Percentiles rank a stretch among this genome's conserved stretches.
Conservation (phyloP, 2,888 invertebrate genomes). For the Linnaemya vulpina region DNA sequence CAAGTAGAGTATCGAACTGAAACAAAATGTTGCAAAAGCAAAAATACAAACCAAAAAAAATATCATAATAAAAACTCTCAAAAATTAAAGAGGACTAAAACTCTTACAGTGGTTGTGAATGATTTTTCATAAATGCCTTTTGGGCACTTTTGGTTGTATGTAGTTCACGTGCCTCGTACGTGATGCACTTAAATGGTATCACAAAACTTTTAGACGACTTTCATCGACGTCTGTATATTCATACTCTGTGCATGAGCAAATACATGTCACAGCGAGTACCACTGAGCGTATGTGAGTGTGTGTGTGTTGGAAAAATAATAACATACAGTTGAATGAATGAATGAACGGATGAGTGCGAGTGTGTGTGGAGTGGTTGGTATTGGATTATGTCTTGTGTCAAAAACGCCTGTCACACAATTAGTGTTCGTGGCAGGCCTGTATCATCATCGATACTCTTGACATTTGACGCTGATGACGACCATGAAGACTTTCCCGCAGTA, state of each 20-base stretch:
- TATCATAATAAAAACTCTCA: neutral
- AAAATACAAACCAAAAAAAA: no score
- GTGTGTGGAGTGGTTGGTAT: constrained; percentile 52
- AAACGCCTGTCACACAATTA: constrained; percentile 69
- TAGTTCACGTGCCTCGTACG: constrained; percentile 69
- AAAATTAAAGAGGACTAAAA: constrained; percentile 38
- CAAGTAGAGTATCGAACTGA: constrained; percentile 42
- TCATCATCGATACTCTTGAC: constrained; percentile 68
- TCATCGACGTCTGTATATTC: constrained; percentile 35
- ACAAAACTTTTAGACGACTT: constrained; percentile 67
- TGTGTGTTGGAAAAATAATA: constrained; percentile 42
- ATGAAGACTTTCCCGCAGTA: constrained; percentile 29
- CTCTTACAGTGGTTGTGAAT: constrained; percentile 60
- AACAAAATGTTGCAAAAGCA: constrained; percentile 39
- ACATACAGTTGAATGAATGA: neutral
- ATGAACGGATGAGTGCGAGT: constrained; percentile 7
- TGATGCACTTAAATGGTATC: constrained; percentile 67
- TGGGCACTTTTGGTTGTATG: constrained; percentile 68
- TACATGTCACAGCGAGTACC: constrained; percentile 17
- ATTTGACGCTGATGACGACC: constrained; percentile 55
- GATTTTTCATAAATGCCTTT: constrained; percentile 71
- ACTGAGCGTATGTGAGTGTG: neutral
- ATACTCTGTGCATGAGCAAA: constrained; percentile 43
- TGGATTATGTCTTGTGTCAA: constrained; percentile 56
- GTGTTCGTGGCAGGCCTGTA: constrained; percentile 70